phyloP scores from a whole-genome alignment of 2,888 invertebrate species.

The Microplitis deprimator region DNA sequence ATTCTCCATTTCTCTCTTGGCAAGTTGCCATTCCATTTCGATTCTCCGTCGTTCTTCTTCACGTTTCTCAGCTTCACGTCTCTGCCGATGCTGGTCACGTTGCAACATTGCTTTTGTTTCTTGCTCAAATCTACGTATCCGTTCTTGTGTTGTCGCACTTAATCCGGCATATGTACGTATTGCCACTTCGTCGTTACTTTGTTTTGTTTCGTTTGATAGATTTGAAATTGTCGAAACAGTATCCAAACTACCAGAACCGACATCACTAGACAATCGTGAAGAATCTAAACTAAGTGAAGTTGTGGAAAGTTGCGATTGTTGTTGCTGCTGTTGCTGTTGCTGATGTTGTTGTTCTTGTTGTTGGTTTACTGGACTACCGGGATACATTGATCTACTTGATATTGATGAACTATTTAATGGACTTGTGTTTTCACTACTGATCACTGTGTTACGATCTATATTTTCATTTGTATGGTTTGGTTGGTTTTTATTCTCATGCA shows the following conservation, averaged over 20 bases:
- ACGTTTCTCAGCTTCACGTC: constrained; percentile 68
- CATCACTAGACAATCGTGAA: constrained; percentile 45
- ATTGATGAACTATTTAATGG: constrained; percentile 45
- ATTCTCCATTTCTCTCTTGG: constrained; percentile 73
- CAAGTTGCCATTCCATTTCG: constrained; percentile 72
- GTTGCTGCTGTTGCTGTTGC: neutral
- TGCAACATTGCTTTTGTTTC: constrained; percentile 82
- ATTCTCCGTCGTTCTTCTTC: constrained; percentile 73
- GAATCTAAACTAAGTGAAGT: constrained; percentile 50
- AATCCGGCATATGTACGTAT: constrained; percentile 77
- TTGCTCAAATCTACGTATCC: constrained; percentile 81
- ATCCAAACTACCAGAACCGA: constrained; percentile 60
- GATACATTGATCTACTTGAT: constrained; percentile 48
- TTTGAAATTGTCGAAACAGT: constrained; percentile 64
- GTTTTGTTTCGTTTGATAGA: constrained; percentile 63
- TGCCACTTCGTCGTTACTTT: constrained; percentile 68
- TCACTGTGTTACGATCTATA: constrained; percentile 36
- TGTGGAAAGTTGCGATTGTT: constrained; percentile 37
- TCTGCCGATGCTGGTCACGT: constrained; percentile 68
- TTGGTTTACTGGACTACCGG: constrained; percentile 42
- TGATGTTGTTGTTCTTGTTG: neutral
- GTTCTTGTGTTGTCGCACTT: constrained; percentile 76
- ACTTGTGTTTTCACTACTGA: constrained; percentile 42
- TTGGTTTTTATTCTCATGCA: constrained; percentile 64
- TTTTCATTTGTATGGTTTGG: constrained; percentile 48